Base-by-base conservation (phyloP, 2,797 vertebrate genomes). In the Iguana delicatissima region DNA sequence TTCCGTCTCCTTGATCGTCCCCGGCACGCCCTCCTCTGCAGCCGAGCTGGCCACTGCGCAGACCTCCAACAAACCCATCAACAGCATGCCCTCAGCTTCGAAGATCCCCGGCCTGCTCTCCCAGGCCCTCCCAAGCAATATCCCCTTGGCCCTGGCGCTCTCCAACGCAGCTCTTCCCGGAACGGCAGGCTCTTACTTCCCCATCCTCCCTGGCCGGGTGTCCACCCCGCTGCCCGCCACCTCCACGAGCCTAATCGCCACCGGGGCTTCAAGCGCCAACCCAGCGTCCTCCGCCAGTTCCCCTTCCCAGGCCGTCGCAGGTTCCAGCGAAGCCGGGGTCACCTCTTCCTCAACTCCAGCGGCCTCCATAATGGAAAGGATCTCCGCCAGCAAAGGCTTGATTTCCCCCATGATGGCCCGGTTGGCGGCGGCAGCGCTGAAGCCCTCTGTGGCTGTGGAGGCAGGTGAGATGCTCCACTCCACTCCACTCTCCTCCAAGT, bases 361-460 rank as follows among this genome's bases (percentile, higher is more conserved):
- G 0, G 97, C 98, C 91, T 99, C 99, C 94, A 98, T 99, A 95
- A 98, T 99, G 98, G 99, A 99, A 96, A 99, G 99, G 97, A 99
- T 99, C 96, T 99, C 99, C 0, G 99, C 99, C 50, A 99, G 98
- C 97, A 99, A 99, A 96, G 99, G 99, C 72, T 97, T 99, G 95
- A 99, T 99, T 96, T 99, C 99, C 0, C 99, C 99, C 73, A 99
- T 99, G 99, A 99, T 99, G 99, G 99, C 99, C 93, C 97, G 99
- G 92, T 96, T 99, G 96, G 99, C 99, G 26, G 99, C 99, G 0
- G 99, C 99, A 4, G 99, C 99, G 29, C 98, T 99, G 93, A 99
- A 99, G 95, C 98, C 99, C 80, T 97, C 98, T 72, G 97, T 97
- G 95, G 97, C 97, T 94, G 96, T 96, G 72, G 98, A 99, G 93